A percentile compares a stretch with the other conserved stretches of the same genome.
phyloP scores from a whole-genome alignment of 2,888 invertebrate species.

The Lasioglossum figueresi region DNA sequence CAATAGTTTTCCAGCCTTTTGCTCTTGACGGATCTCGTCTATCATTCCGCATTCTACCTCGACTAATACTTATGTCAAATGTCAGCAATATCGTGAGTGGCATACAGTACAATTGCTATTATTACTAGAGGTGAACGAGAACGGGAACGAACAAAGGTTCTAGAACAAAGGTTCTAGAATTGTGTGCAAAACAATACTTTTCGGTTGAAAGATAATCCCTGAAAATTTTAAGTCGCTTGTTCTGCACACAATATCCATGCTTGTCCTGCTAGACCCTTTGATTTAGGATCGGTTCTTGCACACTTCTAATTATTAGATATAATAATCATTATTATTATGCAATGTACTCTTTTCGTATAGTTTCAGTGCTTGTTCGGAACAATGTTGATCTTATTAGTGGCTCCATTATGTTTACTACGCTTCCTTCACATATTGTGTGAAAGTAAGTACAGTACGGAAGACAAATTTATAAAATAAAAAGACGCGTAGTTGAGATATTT shows the following conservation, averaged over 20 bases:
- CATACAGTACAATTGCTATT: background rate
- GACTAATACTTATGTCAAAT: constrained; percentile 91
- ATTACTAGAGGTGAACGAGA: background rate
- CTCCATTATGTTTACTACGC: constrained; percentile 88
- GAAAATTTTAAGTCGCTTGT: too few relatives aligned
- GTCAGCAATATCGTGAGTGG: constrained; percentile 89
- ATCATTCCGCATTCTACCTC: constrained; percentile 88
- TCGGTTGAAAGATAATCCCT: too few relatives aligned
- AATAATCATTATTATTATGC: background rate
- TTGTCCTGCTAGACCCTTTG: too few relatives aligned
- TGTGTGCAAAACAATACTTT: too few relatives aligned
- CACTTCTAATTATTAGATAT: background rate
- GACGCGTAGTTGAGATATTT: background rate
- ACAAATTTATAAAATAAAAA: constrained; percentile 58
- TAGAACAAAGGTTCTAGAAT: too few relatives aligned
- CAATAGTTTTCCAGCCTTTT: constrained; percentile 88
- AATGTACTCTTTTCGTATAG: constrained; percentile 81
- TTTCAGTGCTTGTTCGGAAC: constrained; percentile 89
- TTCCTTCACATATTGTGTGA: constrained; percentile 86
- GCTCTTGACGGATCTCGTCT: constrained; percentile 90
- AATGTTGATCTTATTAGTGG: constrained; percentile 86
- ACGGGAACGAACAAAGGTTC: too few relatives aligned
- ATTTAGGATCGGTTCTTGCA: background rate
- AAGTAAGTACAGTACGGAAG: constrained; percentile 80
- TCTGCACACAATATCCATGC: too few relatives aligned